Conservation (phyloP, 2,797 vertebrate genomes). For the Merluccius polli region DNA sequence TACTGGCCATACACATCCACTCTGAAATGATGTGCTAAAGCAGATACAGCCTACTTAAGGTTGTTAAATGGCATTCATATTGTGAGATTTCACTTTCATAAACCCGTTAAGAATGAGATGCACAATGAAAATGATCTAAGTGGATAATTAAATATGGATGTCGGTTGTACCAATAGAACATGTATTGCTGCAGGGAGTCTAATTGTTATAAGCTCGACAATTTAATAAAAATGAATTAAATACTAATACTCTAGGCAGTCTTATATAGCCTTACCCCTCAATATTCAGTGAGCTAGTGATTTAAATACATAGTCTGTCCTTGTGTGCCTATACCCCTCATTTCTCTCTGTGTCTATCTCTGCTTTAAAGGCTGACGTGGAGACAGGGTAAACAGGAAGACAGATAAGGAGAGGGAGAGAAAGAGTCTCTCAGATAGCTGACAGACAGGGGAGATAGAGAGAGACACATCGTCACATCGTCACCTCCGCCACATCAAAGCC, state of each 20-base stretch:
- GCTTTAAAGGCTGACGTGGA: not conserved
- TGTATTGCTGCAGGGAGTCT: not conserved
- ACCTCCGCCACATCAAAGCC: slow-evolving; percentile 1
- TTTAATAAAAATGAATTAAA: not conserved
- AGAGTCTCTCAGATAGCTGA: not conserved
- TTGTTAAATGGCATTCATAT: not conserved
- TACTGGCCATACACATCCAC: too few species aligned
- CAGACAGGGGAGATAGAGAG: not conserved
- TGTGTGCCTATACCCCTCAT: not conserved
- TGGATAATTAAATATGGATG: not conserved
- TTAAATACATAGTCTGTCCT: not conserved
- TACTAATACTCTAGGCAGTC: not conserved
- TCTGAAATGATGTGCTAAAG: too few species aligned
- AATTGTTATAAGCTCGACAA: not conserved
- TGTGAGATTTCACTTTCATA: not conserved
- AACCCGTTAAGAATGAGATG: not conserved
- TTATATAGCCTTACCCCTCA: not conserved
- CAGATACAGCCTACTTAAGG: not conserved
- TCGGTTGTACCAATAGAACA: too few species aligned
- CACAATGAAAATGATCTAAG: not conserved
- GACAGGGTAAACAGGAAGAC: slow-evolving; percentile 3
- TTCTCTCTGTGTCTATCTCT: not conserved
- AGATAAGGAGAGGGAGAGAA: not conserved
- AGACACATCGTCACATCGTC: slow-evolving; percentile 5
- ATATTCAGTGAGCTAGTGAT: not conserved